Base-by-base conservation (phyloP, 2,888 invertebrate genomes). In the Drosophila anomalipes region DNA sequence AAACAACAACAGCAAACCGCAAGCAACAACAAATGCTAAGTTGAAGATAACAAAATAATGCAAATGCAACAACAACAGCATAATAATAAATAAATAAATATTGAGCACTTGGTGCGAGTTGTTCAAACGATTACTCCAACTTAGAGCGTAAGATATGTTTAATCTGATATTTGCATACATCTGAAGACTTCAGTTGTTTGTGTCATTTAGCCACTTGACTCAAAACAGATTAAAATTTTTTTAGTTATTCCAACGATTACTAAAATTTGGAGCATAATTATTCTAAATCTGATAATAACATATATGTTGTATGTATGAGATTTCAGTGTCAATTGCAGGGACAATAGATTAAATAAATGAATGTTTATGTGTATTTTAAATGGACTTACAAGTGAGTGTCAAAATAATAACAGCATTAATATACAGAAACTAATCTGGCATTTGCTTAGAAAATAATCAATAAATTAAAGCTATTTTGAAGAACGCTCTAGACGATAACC, bases 51-150 rank as follows among this genome's bases (percentile, higher is more conserved):
- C 60, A 67, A 74, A 41, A 33, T 19, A 54, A 41, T 52, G 28
- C 63, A 74, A 44, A 51, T 28, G 62, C 22, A n/a, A 26, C n/a
- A 44, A 56, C 58, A 68, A 68, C 57, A 75, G 54, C 61, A 77
- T 68, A 68, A 54, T 72, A 44, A 73, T 64, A 82, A 49, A 79
- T 66, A 81, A 41, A 68, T 68, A 75, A 62, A 72, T 69, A 63
- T 70, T 61, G 70, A 79, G 51, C 37, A 68, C 63, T 73, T 59
- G 51, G 64, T 58, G 49, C 39, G 63, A 69, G 69, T 61, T 62
- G 59, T 69, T 73, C 28, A 69, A 81, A 56, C 26, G 33, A 30
- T 65, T 76, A 19, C 28, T 19, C n/a, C 51, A 32, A 41, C n/a
- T 51, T 39, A 14, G 22, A n/a, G 33, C 22, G 28, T n/a, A 22